Evolutionary conservation across 2,113 vertebrate species (phyloP), one percentile per base, ranked within the genome.

Genomic region (Alethe diademata): DNA sequence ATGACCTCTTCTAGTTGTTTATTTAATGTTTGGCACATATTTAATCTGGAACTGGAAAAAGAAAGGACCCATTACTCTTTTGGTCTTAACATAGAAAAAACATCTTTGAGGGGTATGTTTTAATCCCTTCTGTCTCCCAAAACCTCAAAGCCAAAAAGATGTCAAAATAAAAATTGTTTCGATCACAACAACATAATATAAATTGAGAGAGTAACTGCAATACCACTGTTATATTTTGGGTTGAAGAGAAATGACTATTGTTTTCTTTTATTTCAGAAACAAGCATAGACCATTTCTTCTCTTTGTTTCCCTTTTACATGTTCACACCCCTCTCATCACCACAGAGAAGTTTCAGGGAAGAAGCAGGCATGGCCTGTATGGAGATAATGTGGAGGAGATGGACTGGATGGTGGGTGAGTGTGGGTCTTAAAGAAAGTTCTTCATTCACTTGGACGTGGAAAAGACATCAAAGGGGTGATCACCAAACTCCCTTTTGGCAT

Each of bases 331-430:
- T 3, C 97, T 98, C 47, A 97, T 98, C 92, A 97, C 93, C 40
- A 98, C 96, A 23, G 86, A 98, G 43, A 85, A 89, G 43, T 99
- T 99, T 89, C 95, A 90, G 8, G 98, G 99, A 47, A 98, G 95
- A 80, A 99, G 99, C 85, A 97, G 22, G 31, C 98, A 99, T 36
- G 98, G 98, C 22, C 33, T 96, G 28, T 99, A 99, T 10, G 99
- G 99, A 16, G 99, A 99, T 97, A 98, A 98, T 0, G 87, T 99
- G 29, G 98, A 99, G 51, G 99, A 99, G 87, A 88, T 99, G 97
- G 99, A 99, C 93, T 98, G 98, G 98, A 95, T 99, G 15, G 95
- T 99, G 4, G 99, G 99, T 99, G 73, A 97, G 98, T 94, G 29
- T 9, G 28, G 5, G 4, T 58, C 29, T 78, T 64, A 16, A 67